These are phyloP conservation scores for Excalfactoria chinensis DNA, from an alignment of 2,113 vertebrate genomes.

Conservation along the genomic window DNA sequence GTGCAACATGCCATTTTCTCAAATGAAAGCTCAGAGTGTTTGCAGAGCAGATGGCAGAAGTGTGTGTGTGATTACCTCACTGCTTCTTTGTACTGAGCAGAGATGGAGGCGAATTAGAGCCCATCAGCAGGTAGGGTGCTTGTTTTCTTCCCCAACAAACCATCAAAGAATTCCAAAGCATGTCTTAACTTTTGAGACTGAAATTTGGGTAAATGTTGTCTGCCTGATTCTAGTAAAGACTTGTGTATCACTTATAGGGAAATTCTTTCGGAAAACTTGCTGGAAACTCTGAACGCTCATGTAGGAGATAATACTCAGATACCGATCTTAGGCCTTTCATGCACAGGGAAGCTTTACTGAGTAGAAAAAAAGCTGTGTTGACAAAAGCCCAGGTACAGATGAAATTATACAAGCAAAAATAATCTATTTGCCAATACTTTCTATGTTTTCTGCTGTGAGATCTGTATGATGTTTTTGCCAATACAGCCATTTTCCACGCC, in stretches of 20 bases:
- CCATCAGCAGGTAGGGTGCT: conserved; percentile 15
- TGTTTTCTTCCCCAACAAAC: conserved; percentile 18
- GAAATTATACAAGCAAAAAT: not conserved
- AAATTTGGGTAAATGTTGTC: conserved; percentile 23
- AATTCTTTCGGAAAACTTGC: not conserved
- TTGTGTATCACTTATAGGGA: not conserved
- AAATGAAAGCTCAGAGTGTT: conserved; percentile 13
- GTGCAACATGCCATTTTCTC: conserved; percentile 52
- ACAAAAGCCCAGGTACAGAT: not conserved
- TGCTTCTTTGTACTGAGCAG: conserved; percentile 16
- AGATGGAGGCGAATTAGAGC: conserved; percentile 46
- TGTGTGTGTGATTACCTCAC: conserved; percentile 47
- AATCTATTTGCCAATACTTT: not conserved
- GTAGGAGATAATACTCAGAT: not conserved
- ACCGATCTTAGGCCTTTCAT: not conserved
- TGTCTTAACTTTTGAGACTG: conserved; percentile 35
- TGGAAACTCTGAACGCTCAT: not conserved
- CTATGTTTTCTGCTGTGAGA: not conserved
- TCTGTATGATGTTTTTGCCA: not conserved
- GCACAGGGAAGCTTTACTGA: not conserved
- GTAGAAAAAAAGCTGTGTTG: not conserved
- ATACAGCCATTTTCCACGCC: not conserved
- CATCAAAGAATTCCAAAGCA: conserved; percentile 26
- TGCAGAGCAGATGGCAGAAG: conserved; percentile 22
- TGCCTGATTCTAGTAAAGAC: not conserved